Evolutionary conservation across 2,113 vertebrate species (phyloP), one percentile per base, ranked within the genome.

Genomic region (Corynorhinus townsendii): DNA sequence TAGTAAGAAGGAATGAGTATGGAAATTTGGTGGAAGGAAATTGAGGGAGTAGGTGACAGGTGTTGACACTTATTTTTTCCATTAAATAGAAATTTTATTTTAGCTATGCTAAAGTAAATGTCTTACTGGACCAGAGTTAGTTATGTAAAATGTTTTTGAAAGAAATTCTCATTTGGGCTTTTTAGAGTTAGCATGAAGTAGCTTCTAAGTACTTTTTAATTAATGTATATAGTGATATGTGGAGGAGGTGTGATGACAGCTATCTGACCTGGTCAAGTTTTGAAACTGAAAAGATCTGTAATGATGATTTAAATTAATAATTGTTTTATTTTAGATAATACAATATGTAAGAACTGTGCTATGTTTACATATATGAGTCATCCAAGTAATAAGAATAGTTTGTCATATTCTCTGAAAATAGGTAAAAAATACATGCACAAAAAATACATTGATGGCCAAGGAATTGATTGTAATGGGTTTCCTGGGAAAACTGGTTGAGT

Each of bases 141-240:
- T n/a, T 91, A n/a, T 94, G 93, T 66, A 89, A 62, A 68, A 82
- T 76, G 4, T 75, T 72, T 94, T 72, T 93, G 33, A 95, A 95
- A 87, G 64, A 80, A 95, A 88, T 75, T 89, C 49, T 91, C 26
- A 79, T 64, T 85, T 86, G 40, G 45, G 1, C 33, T 80, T 91
- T 88, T 94, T 73, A 82, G 83, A 83, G 64, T 86, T 90, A 84
- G 11, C 9, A 30, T 54, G 22, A 89, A 83, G 33, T 84, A 26
- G 7, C 47, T 52, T 82, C 20, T 90, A 24, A 91, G 47, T 28
- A 33, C 69, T 95, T 95, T 83, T 73, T 56, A 45, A 87, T 75
- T 93, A 52, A 77, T 76, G 19, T 64, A 26, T 49, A 4, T 43
- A 88, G 24, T 68, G 40, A 28, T 59, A 56, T 19, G 22, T 59